Evolutionary conservation across 2,113 vertebrate species (phyloP).

Genomic region (Condylura cristata): DNA sequence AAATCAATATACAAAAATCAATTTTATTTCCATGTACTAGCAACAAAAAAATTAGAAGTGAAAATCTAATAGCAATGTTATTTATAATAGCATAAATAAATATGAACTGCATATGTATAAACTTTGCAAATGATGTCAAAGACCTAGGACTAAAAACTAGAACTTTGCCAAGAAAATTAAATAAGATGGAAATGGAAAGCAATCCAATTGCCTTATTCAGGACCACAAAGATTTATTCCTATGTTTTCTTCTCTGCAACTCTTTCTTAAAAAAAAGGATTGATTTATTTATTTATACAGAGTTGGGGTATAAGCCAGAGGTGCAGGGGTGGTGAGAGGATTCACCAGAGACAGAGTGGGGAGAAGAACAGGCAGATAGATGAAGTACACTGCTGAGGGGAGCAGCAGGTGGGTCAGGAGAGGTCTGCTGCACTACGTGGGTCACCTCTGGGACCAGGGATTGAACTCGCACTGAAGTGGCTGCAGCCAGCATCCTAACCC

Average conservation of each 20-base stretch:
- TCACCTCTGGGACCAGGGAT: no score
- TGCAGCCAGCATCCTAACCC: no score
- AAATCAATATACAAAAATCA: not conserved
- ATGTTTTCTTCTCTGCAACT: not conserved
- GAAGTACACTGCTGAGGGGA: no score
- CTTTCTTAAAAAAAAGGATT: no score
- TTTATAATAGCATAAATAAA: not conserved
- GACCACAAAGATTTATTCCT: not conserved
- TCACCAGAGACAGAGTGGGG: no score
- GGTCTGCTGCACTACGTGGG: no score
- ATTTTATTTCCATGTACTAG: not conserved
- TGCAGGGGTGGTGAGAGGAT: no score
- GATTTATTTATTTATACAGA: no score
- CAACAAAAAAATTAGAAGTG: not conserved
- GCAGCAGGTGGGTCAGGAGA: no score
- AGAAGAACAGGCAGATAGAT: no score
- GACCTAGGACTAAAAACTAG: not conserved
- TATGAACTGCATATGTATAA: not conserved
- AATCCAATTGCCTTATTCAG: not conserved
- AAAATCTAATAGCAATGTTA: not conserved
- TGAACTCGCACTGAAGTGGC: no score
- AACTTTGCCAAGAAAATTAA: not conserved
- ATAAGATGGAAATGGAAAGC: not conserved
- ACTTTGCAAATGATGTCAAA: not conserved
- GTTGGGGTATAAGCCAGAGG: no score